Conservation (phyloP, 2,113 vertebrate species). For the Acanthisitta chloris region DNA sequence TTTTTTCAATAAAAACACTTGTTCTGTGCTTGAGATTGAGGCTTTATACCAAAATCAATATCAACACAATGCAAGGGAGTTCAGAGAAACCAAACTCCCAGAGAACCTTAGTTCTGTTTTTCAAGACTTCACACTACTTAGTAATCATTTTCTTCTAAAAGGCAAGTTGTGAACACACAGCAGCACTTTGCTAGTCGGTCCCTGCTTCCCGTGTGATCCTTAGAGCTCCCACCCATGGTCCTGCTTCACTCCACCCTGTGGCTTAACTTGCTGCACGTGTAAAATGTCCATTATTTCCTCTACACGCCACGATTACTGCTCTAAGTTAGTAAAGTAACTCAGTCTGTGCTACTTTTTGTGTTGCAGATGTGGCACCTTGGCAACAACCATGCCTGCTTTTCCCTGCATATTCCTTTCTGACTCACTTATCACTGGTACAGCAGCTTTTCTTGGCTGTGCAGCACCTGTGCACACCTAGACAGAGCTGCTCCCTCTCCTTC, state of each 20-base stretch:
- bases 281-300: background rate
- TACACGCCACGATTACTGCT: background rate
- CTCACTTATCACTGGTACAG: background rate
- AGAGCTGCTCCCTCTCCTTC: background rate
- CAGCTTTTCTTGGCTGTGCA: slow-evolving; percentile 12
- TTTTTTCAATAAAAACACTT: background rate
- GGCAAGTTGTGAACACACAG: fast-evolving
- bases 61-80: background rate
- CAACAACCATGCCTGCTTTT: slow-evolving; percentile 46
- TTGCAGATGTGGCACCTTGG: slow-evolving; percentile 41
- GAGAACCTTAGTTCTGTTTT: background rate
- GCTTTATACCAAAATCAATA: background rate
- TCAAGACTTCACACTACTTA: background rate
- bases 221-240: fast-evolving
- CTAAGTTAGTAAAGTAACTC: background rate
- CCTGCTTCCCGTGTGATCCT: background rate
- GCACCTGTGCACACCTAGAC: background rate
- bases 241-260: fast-evolving
- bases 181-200: background rate
- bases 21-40: background rate
- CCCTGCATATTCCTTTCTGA: slow-evolving; percentile 21
- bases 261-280: background rate
- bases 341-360: slow-evolving; percentile 23
- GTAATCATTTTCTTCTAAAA: background rate
- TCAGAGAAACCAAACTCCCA: background rate